A percentile compares a stretch with the other conserved stretches of the same genome.
phyloP scores from a whole-genome alignment of 2,113 vertebrate genomes.

The Scomber colias region DNA sequence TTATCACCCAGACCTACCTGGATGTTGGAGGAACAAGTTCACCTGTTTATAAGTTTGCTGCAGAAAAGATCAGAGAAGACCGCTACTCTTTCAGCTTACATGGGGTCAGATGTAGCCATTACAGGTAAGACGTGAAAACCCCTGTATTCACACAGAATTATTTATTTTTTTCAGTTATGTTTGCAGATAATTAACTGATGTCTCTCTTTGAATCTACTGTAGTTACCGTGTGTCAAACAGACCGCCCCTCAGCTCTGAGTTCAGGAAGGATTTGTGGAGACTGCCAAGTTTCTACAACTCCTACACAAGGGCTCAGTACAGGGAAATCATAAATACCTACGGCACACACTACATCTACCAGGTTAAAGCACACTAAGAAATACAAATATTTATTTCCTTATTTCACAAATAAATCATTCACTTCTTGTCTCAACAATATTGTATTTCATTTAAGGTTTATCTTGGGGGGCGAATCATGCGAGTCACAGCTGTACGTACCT shows the following conservation, averaged over 20 bases:
- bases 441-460: conserved; percentile 25
- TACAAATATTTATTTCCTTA: background rate
- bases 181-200: conserved; percentile 10
- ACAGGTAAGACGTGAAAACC: too few relatives aligned
- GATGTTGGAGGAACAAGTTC: conserved; percentile 40
- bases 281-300: conserved; percentile 46
- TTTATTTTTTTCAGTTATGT: conserved; percentile 10
- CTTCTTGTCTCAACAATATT: background rate
- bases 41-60: conserved; percentile 1
- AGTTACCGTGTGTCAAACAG: conserved; percentile 48
- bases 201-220: background rate
- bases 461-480: conserved; percentile 60
- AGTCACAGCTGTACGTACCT: too few relatives aligned
- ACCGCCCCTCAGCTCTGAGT: conserved; percentile 50
- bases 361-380: conserved; percentile 48
- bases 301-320: conserved; percentile 32
- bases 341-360: conserved; percentile 77
- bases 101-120: conserved; percentile 13
- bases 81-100: conserved; percentile 38
- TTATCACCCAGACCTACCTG: too few relatives aligned
- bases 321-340: conserved; percentile 54
- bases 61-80: conserved; percentile 15
- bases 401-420: background rate
- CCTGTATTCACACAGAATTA: too few relatives aligned
- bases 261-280: conserved; percentile 15